A percentile compares a stretch with the other conserved stretches of the same genome.
Evolutionary conservation across 2,888 invertebrate species (phyloP).

Genomic region (Aricia artaxerxes): DNA sequence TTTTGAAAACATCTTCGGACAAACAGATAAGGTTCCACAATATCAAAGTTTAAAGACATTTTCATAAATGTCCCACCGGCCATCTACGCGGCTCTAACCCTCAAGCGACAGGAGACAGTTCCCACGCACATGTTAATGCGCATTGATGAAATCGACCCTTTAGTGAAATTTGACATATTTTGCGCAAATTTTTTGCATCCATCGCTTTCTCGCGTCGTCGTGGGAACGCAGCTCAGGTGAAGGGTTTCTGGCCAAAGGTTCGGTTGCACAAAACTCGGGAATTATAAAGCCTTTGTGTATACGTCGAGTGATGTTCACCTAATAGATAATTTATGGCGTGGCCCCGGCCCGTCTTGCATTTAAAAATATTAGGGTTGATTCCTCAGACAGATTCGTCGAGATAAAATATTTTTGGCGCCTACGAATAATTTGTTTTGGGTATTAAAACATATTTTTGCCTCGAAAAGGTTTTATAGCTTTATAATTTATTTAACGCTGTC

Average conservation of each 20-base stretch:
- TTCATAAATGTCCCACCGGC: neutral
- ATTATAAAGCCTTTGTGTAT: slow-evolving; percentile 66
- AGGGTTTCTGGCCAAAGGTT: slow-evolving; percentile 62
- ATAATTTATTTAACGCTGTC: slow-evolving; percentile 25
- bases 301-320: slow-evolving; percentile 74
- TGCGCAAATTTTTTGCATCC: slow-evolving; percentile 70
- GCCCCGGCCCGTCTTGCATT: slow-evolving; percentile 56
- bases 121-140: slow-evolving; percentile 59
- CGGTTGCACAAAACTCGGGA: slow-evolving; percentile 74
- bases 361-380: slow-evolving; percentile 71
- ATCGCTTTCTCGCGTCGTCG: slow-evolving; percentile 76
- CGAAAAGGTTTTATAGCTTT: slow-evolving; percentile 22
- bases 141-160: slow-evolving; percentile 65
- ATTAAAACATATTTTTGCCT: slow-evolving; percentile 10
- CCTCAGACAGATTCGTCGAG: slow-evolving; percentile 31
- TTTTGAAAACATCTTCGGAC: slow-evolving; percentile 32
- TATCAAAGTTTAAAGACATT: neutral
- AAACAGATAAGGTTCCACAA: neutral
- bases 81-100: neutral
- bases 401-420: slow-evolving; percentile 31
- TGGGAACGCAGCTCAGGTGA: slow-evolving; percentile 78
- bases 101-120: slow-evolving; percentile 44
- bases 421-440: slow-evolving; percentile 30
- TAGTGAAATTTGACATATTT: slow-evolving; percentile 68
- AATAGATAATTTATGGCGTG: slow-evolving; percentile 78